Base-by-base conservation (phyloP, 2,888 invertebrate species). In the Tipula helvola region DNA sequence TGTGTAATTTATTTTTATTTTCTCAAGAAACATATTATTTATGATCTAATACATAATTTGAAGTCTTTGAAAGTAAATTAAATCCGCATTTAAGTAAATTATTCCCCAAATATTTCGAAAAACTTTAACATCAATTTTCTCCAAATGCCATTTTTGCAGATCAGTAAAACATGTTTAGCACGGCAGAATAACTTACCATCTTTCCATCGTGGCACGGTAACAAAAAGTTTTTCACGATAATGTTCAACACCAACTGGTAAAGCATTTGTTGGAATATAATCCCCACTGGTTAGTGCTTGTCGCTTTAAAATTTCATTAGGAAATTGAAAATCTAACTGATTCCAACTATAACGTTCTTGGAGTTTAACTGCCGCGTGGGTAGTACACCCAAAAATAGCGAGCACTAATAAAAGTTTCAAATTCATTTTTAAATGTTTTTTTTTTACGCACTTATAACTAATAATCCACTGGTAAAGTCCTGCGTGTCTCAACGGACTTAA, bases 211-310 rank as follows among this genome's bases (percentile, higher is more conserved):
- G 97, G 97, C 2, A 97, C 95, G 10, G 95, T 94, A 36, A 97
- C 94, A 90, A 97, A 97, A n/a, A 97, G 92, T 88, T 96, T 96
- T 90, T 96, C 95, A 88, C 93, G 93, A 95, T 95, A 96, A 87
- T 96, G 92, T 90, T 97, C 97, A 41, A 97, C 94, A 28, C 97
- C 97, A 0, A 96, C 96, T 0, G 97, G 96, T 1, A 96, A 92
- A 86, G 94, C 96, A 90, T 97, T 97, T 89, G 95, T 95, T 0
- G 96, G 96, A 10, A 95, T 93, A 88, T 94, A 95, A 85, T 94
- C 94, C 5, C 95, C 95, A 0, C 93, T 93, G 57, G 93, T 90
- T 8, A 96, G 91, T 0, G 95, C 96, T 88, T 94, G 92, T 88
- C 94, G 93, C 89, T 94, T 93, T 8, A 93, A 91, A 86, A 92